Evolutionary conservation across 2,797 vertebrate genomes (phyloP), one percentile per base, ranked within the genome.

Genomic region (Rhinichthys osculus): DNA sequence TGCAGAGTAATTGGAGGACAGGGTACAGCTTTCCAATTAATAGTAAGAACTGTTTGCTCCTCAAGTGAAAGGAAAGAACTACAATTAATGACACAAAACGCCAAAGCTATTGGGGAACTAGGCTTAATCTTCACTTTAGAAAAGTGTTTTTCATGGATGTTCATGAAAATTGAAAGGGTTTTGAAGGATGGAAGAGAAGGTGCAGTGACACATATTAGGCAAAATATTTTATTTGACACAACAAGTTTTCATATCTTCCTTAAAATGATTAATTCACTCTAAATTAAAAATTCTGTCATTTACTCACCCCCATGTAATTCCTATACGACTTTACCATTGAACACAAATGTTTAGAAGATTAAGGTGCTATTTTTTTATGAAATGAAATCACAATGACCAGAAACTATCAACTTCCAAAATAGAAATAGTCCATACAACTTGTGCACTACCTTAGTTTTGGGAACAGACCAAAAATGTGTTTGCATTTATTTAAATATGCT

Each of bases 1-100:
- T 80, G 40, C 13, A 62, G 30, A 80, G 23, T 85, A 79, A 79
- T 50, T 80, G 76, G 52, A 79, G 66, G 77, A 79, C 52, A 72
- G 19, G 19, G 52, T 23, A 72, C 40, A 80, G 66, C 42, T 71
- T 80, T 80, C 77, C 77, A 85, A 79, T 80, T 85, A 79, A 71
- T 72, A 85, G 11, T 0, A 27, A 38, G n/a, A 78, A 71, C 50
- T 44, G 67, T 78, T 67, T n/a, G 10, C 33, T 69, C 10, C n/a
- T 78, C 14, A 76, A 81, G 44, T 54, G 7, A 59, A 78, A 70
- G 62, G 35, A 69, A 67, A 77, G 62, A 50, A 69, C 16, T 38
- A 44, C 33, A 70, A 78, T 67, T 52, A 67, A 76, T 52, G 71
- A 66, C 71, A 76, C 14, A 76, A 77, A 64, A 77, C 0, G 17